Evolutionary conservation across 1,140 invertebrate genomes (phyloP).

Genomic region (Ephestia elutella): DNA sequence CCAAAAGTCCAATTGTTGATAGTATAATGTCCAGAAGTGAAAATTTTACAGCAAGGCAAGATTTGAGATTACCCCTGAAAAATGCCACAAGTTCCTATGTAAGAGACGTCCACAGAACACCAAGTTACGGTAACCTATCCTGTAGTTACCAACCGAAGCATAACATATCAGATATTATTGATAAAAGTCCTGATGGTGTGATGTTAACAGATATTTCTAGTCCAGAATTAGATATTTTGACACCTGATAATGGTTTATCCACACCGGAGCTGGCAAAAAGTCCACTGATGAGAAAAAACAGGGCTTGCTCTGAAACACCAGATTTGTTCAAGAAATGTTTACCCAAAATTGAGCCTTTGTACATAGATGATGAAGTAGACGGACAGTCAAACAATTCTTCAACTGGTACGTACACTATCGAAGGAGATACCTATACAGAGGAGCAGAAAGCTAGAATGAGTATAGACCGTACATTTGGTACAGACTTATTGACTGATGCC

Average conservation of each 20-base stretch:
- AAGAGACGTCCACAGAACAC: conserved; percentile 56
- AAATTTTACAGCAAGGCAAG: conserved; percentile 56
- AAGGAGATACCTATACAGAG: conserved; percentile 87
- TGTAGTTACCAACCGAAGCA: conserved; percentile 49
- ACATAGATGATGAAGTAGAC: conserved; percentile 62
- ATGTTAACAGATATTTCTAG: conserved; percentile 75
- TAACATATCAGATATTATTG: conserved; percentile 56
- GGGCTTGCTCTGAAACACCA: conserved; percentile 55
- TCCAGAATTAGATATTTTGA: conserved; percentile 76
- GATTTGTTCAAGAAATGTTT: conserved; percentile 64
- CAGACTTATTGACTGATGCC: conserved; percentile 41
- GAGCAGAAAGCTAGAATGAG: conserved; percentile 90
- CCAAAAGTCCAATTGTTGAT: conserved; percentile 73
- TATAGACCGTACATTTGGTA: conserved; percentile 84
- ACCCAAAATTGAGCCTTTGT: conserved; percentile 49
- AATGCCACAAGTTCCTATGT: conserved; percentile 64
- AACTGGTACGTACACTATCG: conserved; percentile 91
- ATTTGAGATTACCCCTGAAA: conserved; percentile 72
- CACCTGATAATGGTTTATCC: conserved; percentile 69
- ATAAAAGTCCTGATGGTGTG: conserved; percentile 70
- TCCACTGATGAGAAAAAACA: conserved; percentile 43
- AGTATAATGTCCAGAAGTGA: conserved; percentile 73
- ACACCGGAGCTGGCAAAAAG: conserved; percentile 58
- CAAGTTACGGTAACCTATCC: conserved; percentile 51
- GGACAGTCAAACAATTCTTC: conserved; percentile 74